Conservation (phyloP, 2,113 vertebrate genomes). For the Hemiprocne comata region DNA sequence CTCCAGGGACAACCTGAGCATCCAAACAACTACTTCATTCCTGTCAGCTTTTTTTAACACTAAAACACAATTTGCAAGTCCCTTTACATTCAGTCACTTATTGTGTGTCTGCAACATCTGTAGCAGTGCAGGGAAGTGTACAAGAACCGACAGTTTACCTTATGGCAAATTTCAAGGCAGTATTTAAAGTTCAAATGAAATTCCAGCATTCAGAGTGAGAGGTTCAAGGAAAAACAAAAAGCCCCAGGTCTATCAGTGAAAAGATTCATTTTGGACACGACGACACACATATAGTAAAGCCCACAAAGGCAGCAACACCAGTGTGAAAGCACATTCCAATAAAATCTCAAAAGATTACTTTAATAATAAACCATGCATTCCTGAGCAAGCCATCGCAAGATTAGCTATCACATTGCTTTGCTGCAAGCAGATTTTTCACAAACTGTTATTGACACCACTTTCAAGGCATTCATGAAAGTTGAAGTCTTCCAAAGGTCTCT, state of each 20-base stretch:
- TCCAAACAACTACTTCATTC: not conserved
- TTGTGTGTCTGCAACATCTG: not conserved
- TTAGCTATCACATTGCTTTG: conserved; percentile 68
- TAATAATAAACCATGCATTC: conserved; percentile 81
- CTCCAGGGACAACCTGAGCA: not conserved
- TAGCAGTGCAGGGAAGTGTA: not conserved
- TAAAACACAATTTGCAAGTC: not conserved
- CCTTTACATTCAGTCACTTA: not conserved
- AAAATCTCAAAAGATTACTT: conserved; percentile 80
- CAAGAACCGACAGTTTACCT: not conserved
- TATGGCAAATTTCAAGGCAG: conserved; percentile 23
- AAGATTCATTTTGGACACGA: conserved; percentile 61
- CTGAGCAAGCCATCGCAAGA: conserved; percentile 76
- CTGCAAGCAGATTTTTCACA: conserved; percentile 62
- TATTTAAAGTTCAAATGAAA: conserved; percentile 41
- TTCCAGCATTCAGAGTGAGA: conserved; percentile 17
- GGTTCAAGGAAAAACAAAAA: not conserved
- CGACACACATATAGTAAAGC: conserved; percentile 53
- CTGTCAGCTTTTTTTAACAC: not conserved
- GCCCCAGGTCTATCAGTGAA: not conserved
- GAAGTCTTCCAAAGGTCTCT: not conserved
- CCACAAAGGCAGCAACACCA: conserved; percentile 41
- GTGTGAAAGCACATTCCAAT: conserved; percentile 76
- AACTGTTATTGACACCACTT: conserved; percentile 32
- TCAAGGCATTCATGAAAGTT: not conserved